Evolutionary conservation across 2,888 invertebrate genomes (phyloP).

Genomic region (Aquatica leii): DNA sequence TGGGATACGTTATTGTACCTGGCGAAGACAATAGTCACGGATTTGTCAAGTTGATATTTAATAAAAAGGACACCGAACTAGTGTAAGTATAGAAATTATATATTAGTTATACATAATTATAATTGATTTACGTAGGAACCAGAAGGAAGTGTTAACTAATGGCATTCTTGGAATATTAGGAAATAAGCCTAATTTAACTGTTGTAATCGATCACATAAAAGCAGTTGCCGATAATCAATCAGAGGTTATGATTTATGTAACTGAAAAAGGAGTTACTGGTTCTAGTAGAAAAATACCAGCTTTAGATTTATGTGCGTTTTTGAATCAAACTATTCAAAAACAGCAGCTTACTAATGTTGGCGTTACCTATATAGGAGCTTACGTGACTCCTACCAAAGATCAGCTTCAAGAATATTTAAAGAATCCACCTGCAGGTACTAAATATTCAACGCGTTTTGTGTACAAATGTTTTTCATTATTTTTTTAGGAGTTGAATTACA

Average conservation of each 20-base stretch:
- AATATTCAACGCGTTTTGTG: no score
- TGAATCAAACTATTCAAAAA: constrained; percentile 76
- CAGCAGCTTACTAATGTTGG: constrained; percentile 77
- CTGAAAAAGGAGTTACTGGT: constrained; percentile 74
- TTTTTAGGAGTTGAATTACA: constrained; percentile 84
- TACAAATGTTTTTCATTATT: constrained; percentile 35
- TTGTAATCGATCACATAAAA: constrained; percentile 80
- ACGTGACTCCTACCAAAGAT: constrained; percentile 79
- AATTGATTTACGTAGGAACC: constrained; percentile 62
- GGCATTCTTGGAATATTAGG: constrained; percentile 78
- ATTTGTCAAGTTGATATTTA: constrained; percentile 84
- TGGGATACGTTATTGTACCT: constrained; percentile 90
- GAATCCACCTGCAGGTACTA: constrained; percentile 80
- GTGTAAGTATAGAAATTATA: constrained; percentile 62
- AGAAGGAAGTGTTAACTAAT: constrained; percentile 74
- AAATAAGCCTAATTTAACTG: constrained; percentile 82
- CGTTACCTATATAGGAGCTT: constrained; percentile 74
- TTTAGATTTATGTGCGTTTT: constrained; percentile 73
- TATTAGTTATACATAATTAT: constrained; percentile 2
- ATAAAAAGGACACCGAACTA: constrained; percentile 81
- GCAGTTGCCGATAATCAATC: constrained; percentile 81
- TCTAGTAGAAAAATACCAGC: constrained; percentile 76
- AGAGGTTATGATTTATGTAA: constrained; percentile 76
- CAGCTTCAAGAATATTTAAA: constrained; percentile 88
- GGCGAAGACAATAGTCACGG: constrained; percentile 91